Conservation (phyloP, 1,140 invertebrate genomes). For the Mamestra configurata region DNA sequence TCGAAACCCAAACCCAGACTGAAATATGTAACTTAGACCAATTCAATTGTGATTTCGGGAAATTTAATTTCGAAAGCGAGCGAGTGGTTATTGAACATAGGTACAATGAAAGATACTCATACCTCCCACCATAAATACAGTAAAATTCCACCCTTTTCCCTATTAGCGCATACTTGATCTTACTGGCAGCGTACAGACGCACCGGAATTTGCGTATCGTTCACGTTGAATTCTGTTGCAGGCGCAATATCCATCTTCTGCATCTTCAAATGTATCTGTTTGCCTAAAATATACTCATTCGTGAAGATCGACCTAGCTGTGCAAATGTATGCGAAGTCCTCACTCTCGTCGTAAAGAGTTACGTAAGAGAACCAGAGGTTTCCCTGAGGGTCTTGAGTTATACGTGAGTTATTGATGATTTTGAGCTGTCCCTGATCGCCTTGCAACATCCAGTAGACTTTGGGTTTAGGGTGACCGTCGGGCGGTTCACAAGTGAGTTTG, state of each 20-base stretch:
- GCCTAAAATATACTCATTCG: slow-evolving; percentile 97
- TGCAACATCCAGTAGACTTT: slow-evolving; percentile 97
- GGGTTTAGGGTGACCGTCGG: slow-evolving; percentile 98
- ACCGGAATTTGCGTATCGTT: slow-evolving; percentile 92
- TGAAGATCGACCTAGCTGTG: slow-evolving; percentile 95
- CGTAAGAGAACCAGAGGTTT: slow-evolving; percentile 97
- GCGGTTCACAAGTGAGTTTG: slow-evolving; percentile 95
- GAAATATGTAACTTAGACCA: no score
- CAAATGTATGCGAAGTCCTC: slow-evolving; percentile 96
- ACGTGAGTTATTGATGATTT: slow-evolving; percentile 96
- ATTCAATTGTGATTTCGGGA: no score
- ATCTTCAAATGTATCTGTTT: slow-evolving; percentile 94
- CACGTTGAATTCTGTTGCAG: no score
- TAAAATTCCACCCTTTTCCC: slow-evolving; percentile 93
- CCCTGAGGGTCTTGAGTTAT: slow-evolving; percentile 98
- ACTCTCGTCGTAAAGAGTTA: slow-evolving; percentile 94
- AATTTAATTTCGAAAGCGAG: no score
- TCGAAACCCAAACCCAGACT: no score
- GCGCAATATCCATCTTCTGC: slow-evolving; percentile 92
- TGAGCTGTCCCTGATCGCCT: slow-evolving; percentile 92
- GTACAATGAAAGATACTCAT: slow-evolving; percentile 87
- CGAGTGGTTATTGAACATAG: neutral
- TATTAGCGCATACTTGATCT: slow-evolving; percentile 94
- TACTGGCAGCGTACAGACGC: slow-evolving; percentile 94
- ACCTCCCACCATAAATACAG: slow-evolving; percentile 97